Percentiles rank a stretch among this genome's conserved stretches.
Evolutionary conservation across 2,797 vertebrate species (phyloP).

Genomic region (Myioborus melanocephalus): DNA sequence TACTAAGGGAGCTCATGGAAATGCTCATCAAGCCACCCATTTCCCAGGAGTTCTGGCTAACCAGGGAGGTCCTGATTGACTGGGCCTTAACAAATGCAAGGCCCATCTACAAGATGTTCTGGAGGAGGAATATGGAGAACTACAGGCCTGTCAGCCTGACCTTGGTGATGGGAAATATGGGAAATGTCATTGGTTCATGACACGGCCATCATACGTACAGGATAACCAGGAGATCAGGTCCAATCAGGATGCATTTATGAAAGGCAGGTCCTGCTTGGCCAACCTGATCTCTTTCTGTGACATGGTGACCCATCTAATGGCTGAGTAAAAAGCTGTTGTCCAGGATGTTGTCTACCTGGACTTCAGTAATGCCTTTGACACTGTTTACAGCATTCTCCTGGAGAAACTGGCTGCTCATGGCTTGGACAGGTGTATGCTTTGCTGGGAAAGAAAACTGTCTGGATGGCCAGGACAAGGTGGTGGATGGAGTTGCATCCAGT

Average conservation of each 20-base stretch:
- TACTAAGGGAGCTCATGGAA: neutral
- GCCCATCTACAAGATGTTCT: neutral
- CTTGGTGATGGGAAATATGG: neutral
- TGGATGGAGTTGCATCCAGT: accelerated
- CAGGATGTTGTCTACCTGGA: neutral
- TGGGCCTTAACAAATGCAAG: neutral
- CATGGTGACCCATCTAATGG: neutral
- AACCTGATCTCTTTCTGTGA: neutral
- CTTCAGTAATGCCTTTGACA: neutral
- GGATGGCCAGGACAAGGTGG: neutral
- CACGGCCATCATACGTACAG: accelerated
- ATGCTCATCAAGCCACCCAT: neutral
- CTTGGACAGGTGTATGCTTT: accelerated
- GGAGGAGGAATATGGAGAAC: neutral
- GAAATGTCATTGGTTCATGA: neutral
- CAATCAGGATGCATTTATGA: neutral
- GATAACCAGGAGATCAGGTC: neutral
- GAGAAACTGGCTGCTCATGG: neutral
- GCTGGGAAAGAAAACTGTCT: neutral
- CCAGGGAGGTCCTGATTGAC: neutral
- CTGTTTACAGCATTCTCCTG: neutral
- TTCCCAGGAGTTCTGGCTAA: neutral
- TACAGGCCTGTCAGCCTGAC: neutral
- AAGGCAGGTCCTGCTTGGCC: neutral
- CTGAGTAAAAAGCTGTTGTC: neutral